Percentiles rank a stretch among this genome's conserved stretches.
Evolutionary conservation across 2,888 invertebrate species (phyloP).

Genomic region (Caenorhabditis sp.): DNA sequence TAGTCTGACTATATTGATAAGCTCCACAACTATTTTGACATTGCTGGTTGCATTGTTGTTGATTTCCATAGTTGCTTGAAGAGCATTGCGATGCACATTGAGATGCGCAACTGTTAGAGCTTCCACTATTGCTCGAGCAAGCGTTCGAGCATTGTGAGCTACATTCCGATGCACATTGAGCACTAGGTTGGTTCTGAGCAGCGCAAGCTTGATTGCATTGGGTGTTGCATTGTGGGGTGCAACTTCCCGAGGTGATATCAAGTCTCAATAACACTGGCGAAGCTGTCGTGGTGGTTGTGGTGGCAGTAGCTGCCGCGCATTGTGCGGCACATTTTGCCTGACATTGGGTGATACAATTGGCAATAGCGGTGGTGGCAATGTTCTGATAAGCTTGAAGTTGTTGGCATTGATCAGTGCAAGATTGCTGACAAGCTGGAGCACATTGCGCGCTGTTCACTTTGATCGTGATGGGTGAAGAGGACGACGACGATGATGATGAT

Average conservation of each 20-base stretch:
- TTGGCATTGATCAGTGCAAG: constrained; percentile 34
- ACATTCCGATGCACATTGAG: constrained; percentile 30
- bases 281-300: constrained; percentile 5
- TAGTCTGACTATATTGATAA: background rate
- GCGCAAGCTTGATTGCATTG: constrained; percentile 32
- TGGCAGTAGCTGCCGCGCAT: constrained; percentile 1
- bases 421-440: constrained; percentile 33
- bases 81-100: constrained; percentile 35
- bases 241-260: constrained; percentile 15
- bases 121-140: constrained; percentile 3
- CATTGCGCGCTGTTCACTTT: constrained; percentile 12
- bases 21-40: constrained; percentile 13
- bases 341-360: constrained; percentile 32
- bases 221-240: constrained; percentile 28
- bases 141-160: constrained; percentile 24
- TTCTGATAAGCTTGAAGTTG: constrained; percentile 19
- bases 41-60: constrained; percentile 35
- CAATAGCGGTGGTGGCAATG: constrained; percentile 15
- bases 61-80: constrained; percentile 8
- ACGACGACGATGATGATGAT: too few relatives aligned
- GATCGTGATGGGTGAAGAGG: constrained; percentile 21
- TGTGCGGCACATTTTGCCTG: constrained; percentile 30
- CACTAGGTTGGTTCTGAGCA: constrained; percentile 17
- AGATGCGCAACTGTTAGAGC: constrained; percentile 17
- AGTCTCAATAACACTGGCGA: constrained; percentile 24